These are phyloP conservation scores for Epinephelus awoara DNA, from an alignment of 2,797 vertebrate genomes.

Conservation along the genomic window DNA sequence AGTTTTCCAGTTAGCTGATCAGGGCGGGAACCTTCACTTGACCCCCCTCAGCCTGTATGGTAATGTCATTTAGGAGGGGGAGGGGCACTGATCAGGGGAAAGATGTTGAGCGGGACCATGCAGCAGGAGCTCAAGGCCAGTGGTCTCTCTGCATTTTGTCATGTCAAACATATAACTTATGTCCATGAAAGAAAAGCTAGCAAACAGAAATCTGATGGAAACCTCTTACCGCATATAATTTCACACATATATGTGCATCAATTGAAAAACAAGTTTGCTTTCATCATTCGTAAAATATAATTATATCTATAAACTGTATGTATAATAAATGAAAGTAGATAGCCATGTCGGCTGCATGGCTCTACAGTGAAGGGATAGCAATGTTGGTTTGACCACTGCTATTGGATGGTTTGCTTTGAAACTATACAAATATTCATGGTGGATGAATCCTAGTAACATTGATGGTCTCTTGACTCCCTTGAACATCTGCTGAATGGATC, in stretches of 20 bases:
- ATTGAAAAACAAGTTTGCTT: neutral
- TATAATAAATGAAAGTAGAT: too few species aligned
- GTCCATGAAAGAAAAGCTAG: neutral
- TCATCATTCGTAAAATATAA: too few species aligned
- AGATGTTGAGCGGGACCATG: slow-evolving; percentile 45
- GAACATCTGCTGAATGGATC: neutral
- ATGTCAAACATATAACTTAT: neutral
- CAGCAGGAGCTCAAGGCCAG: slow-evolving; percentile 58
- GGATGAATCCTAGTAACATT: too few species aligned
- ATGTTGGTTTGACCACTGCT: neutral
- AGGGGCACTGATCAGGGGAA: slow-evolving; percentile 45
- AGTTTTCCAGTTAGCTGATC: slow-evolving; percentile 84
- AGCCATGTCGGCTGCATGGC: too few species aligned
- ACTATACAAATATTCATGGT: too few species aligned
- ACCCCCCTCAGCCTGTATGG: slow-evolving; percentile 78
- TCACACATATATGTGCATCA: neutral
- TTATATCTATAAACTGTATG: too few species aligned
- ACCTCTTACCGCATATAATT: neutral
- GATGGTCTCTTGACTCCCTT: too few species aligned
- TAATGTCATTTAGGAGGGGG: slow-evolving; percentile 67
- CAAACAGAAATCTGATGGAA: neutral
- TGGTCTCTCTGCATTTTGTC: slow-evolving; percentile 16
- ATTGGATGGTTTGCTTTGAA: too few species aligned
- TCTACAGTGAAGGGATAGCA: too few species aligned
- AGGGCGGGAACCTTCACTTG: slow-evolving; percentile 83